Conservation (phyloP, 1,140 invertebrate species). For the Agraylea sexmaculata region DNA sequence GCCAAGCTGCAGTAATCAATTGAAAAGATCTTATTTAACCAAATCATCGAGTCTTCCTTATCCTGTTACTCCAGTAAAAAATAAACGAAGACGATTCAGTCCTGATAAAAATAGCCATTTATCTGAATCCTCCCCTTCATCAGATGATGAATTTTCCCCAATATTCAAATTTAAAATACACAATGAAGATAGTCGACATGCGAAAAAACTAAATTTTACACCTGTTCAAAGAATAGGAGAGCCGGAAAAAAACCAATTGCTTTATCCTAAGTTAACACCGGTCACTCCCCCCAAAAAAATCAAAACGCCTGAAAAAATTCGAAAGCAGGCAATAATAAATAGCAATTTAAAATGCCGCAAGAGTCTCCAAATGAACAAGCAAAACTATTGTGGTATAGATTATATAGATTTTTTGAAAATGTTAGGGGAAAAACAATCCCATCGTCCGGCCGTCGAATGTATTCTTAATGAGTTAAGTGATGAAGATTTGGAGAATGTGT, state of each 20-base stretch:
- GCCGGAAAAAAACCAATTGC: constrained; percentile 18
- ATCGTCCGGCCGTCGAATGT: constrained; percentile 27
- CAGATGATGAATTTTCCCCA: constrained; percentile 5
- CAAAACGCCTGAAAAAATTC: constrained; percentile 10
- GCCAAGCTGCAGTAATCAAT: too few species aligned
- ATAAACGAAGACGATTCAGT: too few species aligned
- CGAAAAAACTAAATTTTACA: constrained; percentile 9
- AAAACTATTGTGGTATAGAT: constrained; percentile 18
- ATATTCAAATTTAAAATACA: constrained; percentile 6
- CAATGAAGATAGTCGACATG: constrained; percentile 5
- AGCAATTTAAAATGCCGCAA: constrained; percentile 4
- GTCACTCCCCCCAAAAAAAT: constrained; percentile 15
- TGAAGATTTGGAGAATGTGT: constrained; percentile 33
- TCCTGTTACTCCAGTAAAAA: too few species aligned
- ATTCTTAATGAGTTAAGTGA: constrained; percentile 30
- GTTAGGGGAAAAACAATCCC: constrained; percentile 23
- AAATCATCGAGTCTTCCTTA: too few species aligned
- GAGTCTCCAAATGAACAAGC: constrained; percentile 6
- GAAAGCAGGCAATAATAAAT: too few species aligned
- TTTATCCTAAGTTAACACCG: constrained; percentile 14
- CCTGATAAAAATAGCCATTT: too few species aligned
- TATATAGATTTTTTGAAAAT: constrained; percentile 35
- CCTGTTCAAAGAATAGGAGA: constrained; percentile 14
- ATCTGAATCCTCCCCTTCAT: too few species aligned
- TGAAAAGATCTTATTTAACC: too few species aligned